Evolutionary conservation across 1,140 invertebrate genomes (phyloP), one percentile per base, ranked within the genome.

Genomic region (Portunus trituberculatus): DNA sequence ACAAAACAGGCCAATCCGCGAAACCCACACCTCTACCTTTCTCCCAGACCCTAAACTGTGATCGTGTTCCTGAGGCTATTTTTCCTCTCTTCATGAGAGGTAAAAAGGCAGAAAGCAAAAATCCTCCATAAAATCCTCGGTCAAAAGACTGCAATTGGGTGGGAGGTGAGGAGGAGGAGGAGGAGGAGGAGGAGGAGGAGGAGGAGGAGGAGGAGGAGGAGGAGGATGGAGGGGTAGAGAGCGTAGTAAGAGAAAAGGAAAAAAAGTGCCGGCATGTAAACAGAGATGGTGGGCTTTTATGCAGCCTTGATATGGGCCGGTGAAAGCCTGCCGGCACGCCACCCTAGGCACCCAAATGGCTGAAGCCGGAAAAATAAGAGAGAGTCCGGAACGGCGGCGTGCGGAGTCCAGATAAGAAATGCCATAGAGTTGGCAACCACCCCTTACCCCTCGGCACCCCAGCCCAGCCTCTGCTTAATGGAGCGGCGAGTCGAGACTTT

Each of bases 351-450:
- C 67, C 20, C 67, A 76, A 76, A 76, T 76, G 67, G 67, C 67
- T n/a, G 12, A 7, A 2, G 20, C 67, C 6, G 67, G 67, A 76
- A 76, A 76, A 76, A 76, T 76, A n/a, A n/a, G 67, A 59, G 52
- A 14, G 52, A 59, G 52, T 59, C 52, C 52, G 52, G 52, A 59
- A 59, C 52, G 52, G 52, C 52, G 52, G 67, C n/a, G 67, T 76
- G 67, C n/a, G 67, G 67, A n/a, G 67, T 76, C 67, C 67, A 76
- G 67, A 76, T 76, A 76, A 76, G 67, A 76, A 76, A 76, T 76
- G 67, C 67, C 25, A 76, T 76, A 76, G 20, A 76, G 67, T 76
- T 76, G 67, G 67, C 67, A n/a, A 76, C 67, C 67, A 76, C 67
- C 67, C 67, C 20, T n/a, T 25, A 76, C 67, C 67, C 67, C 67